Percentiles rank a stretch among this genome's conserved stretches.
Conservation (phyloP, 2,797 vertebrate species). For the Rhinogobio ventralis region DNA sequence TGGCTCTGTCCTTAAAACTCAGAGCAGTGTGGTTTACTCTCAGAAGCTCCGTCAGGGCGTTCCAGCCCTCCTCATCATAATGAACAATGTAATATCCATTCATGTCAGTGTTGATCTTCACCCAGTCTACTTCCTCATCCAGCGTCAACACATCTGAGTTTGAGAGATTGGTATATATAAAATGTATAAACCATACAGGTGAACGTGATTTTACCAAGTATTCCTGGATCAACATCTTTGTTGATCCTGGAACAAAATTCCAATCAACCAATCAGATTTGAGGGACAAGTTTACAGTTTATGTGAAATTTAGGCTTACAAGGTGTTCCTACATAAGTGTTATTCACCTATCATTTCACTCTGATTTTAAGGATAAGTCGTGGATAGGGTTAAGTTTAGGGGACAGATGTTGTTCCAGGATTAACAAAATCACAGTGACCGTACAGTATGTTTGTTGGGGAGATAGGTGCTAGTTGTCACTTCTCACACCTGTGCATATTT, state of each 20-base stretch:
- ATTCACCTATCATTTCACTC: no score
- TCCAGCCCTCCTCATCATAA: slow-evolving; percentile 85
- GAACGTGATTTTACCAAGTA: neutral
- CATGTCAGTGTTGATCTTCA: slow-evolving; percentile 91
- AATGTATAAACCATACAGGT: neutral
- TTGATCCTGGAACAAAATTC: no score
- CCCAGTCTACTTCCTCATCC: slow-evolving; percentile 85
- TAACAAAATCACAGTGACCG: no score
- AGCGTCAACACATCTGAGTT: slow-evolving; percentile 83
- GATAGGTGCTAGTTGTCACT: neutral
- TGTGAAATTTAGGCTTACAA: no score
- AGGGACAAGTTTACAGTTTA: no score
- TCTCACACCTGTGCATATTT: neutral
- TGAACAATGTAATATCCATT: slow-evolving; percentile 93
- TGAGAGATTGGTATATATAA: slow-evolving; percentile 1
- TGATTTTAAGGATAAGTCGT: no score
- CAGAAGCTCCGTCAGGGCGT: slow-evolving; percentile 77
- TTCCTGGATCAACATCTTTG: no score
- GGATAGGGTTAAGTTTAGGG: no score
- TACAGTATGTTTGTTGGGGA: neutral
- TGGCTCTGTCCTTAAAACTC: slow-evolving; percentile 86
- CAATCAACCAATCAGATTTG: no score
- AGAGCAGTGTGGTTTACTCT: slow-evolving; percentile 76
- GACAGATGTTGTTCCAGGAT: no score
- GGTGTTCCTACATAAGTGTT: no score